These are phyloP conservation scores for Parasteatoda tepidariorum DNA, from an alignment of 1,140 invertebrate genomes.

Conservation along the genomic window DNA sequence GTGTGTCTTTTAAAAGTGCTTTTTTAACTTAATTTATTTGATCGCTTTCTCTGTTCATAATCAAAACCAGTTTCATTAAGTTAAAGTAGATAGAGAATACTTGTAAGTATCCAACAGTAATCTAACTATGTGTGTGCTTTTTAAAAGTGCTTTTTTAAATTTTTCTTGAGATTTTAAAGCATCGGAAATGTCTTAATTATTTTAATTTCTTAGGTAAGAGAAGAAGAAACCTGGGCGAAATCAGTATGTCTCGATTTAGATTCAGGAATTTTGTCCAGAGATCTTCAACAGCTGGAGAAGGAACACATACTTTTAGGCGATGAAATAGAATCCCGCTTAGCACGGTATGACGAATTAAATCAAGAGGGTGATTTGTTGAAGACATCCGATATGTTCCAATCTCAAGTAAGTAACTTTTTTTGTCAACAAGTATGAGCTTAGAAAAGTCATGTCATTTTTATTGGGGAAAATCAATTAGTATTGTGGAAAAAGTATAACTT, in stretches of 20 bases:
- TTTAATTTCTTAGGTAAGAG: slow-evolving; percentile 13
- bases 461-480: too few relatives aligned
- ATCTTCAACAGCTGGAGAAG: slow-evolving; percentile 31
- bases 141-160: too few relatives aligned
- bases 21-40: too few relatives aligned
- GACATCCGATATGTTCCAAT: slow-evolving; percentile 5
- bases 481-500: too few relatives aligned
- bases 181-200: not conserved
- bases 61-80: too few relatives aligned
- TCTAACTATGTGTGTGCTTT: too few relatives aligned
- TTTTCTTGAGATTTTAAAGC: not conserved
- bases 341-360: not conserved
- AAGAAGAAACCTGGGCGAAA: slow-evolving; percentile 45
- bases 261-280: not conserved
- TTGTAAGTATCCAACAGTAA: too few relatives aligned
- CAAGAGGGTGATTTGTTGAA: slow-evolving; percentile 19
- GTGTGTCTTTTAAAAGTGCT: too few relatives aligned
- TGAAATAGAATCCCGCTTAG: slow-evolving; percentile 15
- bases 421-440: too few relatives aligned
- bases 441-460: too few relatives aligned
- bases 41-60: too few relatives aligned
- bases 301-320: slow-evolving; percentile 15
- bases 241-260: slow-evolving; percentile 21
- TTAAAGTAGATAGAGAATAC: too few relatives aligned
- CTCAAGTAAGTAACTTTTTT: slow-evolving; percentile 38